These are phyloP conservation scores for Germaria angustata DNA, from an alignment of 2,888 invertebrate genomes.

Conservation along the genomic window DNA sequence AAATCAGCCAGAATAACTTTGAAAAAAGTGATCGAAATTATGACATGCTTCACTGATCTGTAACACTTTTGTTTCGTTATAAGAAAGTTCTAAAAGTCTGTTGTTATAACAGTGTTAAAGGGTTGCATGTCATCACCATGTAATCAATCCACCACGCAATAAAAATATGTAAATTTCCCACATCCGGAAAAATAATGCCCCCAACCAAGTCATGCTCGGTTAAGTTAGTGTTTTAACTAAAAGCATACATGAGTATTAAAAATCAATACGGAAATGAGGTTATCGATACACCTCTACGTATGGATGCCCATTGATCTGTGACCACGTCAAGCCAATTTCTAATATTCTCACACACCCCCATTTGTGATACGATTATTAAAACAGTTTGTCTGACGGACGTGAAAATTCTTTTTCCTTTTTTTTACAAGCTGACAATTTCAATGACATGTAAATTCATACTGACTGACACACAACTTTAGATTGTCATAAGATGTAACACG, in stretches of 20 bases:
- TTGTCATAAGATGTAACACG: slow-evolving; percentile 54
- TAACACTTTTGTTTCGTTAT: slow-evolving; percentile 22
- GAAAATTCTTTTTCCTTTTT: neutral
- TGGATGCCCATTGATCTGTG: slow-evolving; percentile 63
- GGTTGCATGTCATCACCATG: slow-evolving; percentile 71
- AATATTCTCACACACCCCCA: slow-evolving; percentile 40
- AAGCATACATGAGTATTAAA: neutral
- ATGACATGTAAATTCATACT: slow-evolving; percentile 51
- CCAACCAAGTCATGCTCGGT: slow-evolving; percentile 74
- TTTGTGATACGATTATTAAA: neutral
- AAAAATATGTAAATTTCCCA: slow-evolving; percentile 77
- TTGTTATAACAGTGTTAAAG: slow-evolving; percentile 71
- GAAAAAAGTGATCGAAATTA: slow-evolving; percentile 43
- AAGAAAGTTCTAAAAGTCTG: neutral
- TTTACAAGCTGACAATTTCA: slow-evolving; percentile 39
- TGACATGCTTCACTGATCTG: slow-evolving; percentile 61
- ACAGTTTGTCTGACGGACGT: slow-evolving; percentile 4
- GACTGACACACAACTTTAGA: slow-evolving; percentile 28
- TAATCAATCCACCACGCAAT: slow-evolving; percentile 54
- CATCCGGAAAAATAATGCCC: slow-evolving; percentile 71
- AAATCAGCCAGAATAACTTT: slow-evolving; percentile 3
- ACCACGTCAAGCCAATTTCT: slow-evolving; percentile 70
- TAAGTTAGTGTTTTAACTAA: slow-evolving; percentile 72
- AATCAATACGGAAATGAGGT: slow-evolving; percentile 73
- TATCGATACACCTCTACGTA: slow-evolving; percentile 70